Percentiles rank a stretch among this genome's conserved stretches.
These are phyloP conservation scores for Euproctis similis DNA, from an alignment of 2,888 invertebrate genomes.

Conservation along the genomic window DNA sequence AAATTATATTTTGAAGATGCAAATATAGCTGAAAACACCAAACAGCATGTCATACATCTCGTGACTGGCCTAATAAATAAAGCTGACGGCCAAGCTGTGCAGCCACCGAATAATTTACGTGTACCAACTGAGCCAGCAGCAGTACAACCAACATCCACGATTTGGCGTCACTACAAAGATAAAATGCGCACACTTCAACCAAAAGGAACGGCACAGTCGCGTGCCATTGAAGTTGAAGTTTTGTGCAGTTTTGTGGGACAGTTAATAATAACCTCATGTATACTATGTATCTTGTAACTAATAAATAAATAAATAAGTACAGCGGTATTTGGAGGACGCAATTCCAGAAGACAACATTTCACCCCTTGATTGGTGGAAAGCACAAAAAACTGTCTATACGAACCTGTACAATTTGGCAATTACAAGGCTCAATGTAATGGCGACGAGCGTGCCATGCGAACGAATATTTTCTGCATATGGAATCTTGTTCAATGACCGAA, in stretches of 20 bases:
- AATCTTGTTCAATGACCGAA: not conserved
- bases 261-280: no score
- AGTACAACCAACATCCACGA: conserved; percentile 1
- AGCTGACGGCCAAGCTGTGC: not conserved
- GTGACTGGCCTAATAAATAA: conserved; percentile 1
- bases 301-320: no score
- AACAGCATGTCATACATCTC: conserved; percentile 2
- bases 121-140: not conserved
- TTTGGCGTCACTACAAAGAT: conserved; percentile 5
- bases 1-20: conserved; percentile 9
- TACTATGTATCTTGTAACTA: no score
- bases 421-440: not conserved
- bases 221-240: conserved; percentile 8
- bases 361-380: conserved; percentile 10
- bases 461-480: not conserved
- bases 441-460: not conserved
- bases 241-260: no score
- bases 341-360: conserved; percentile 2
- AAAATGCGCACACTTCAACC: conserved; percentile 6
- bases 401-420: conserved; percentile 7
- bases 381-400: conserved; percentile 5
- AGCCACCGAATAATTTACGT: not conserved
- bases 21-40: conserved; percentile 4
- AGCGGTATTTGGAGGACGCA: conserved; percentile 8
- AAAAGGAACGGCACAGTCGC: conserved; percentile 5